Evolutionary conservation across 2,113 vertebrate genomes (phyloP).

Genomic region (Burhinus oedicnemus): DNA sequence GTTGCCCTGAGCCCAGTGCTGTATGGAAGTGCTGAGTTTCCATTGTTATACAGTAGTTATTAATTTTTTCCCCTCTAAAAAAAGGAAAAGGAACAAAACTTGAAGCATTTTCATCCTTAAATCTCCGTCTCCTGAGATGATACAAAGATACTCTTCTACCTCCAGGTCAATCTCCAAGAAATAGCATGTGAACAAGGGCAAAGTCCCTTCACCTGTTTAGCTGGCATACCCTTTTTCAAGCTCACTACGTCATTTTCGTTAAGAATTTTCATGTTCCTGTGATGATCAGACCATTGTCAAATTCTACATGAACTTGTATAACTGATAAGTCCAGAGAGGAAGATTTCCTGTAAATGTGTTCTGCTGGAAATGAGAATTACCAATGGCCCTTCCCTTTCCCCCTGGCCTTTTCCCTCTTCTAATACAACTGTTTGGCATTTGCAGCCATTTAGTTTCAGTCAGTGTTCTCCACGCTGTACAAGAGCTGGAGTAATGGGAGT

Average conservation of each 20-base stretch:
- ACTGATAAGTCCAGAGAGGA: slow-evolving; percentile 50
- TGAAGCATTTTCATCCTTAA: not conserved
- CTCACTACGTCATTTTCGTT: not conserved
- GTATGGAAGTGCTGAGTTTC: not conserved
- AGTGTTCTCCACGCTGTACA: not conserved
- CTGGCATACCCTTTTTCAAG: not conserved
- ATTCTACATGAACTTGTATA: slow-evolving; percentile 57
- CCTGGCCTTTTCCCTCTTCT: not conserved
- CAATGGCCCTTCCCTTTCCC: not conserved
- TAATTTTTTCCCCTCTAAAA: not conserved
- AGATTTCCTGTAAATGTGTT: slow-evolving; percentile 55
- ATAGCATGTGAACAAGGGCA: not conserved
- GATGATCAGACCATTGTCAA: slow-evolving; percentile 47
- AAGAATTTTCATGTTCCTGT: slow-evolving; percentile 14
- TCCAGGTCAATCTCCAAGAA: not conserved
- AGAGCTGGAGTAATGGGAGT: not conserved
- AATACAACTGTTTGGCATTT: not conserved
- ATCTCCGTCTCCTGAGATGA: not conserved
- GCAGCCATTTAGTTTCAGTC: slow-evolving; percentile 16
- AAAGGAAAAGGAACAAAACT: not conserved
- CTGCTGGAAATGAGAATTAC: slow-evolving; percentile 49
- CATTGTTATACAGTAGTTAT: not conserved
- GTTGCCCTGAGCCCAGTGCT: not conserved
- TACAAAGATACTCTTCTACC: not conserved
- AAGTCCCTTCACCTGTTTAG: not conserved